A percentile compares a stretch with the other conserved stretches of the same genome.
Evolutionary conservation across 1,140 invertebrate species (phyloP).

Genomic region (Cephus cinctus): DNA sequence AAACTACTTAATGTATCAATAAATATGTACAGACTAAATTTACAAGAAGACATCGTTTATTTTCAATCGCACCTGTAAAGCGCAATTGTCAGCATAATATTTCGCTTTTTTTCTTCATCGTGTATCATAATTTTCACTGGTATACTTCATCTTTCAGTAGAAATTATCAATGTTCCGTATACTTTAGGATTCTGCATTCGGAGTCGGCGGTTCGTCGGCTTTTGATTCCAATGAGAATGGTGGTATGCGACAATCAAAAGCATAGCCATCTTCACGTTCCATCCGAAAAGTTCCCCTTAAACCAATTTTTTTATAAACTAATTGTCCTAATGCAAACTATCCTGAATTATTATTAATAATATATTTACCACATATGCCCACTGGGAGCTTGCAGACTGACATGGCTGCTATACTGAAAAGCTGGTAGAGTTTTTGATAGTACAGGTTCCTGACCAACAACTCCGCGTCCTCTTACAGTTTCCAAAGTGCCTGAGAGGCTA

Average conservation of each 20-base stretch:
- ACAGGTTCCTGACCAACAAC: conserved; percentile 96
- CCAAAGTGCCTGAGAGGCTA: conserved; percentile 89
- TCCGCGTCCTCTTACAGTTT: conserved; percentile 90
- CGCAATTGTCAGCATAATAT: no score
- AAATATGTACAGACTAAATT: no score
- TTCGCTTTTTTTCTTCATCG: no score
- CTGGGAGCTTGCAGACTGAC: conserved; percentile 95
- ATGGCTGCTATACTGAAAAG: conserved; percentile 97
- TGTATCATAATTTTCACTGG: no score
- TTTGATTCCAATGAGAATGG: conserved; percentile 95
- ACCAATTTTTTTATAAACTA: conserved; percentile 15
- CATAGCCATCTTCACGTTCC: conserved; percentile 93
- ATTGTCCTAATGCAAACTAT: not conserved
- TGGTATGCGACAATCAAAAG: conserved; percentile 95
- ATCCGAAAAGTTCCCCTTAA: conserved; percentile 92
- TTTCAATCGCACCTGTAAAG: no score
- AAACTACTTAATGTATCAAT: no score
- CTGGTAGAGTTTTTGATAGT: conserved; percentile 81
- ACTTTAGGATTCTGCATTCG: conserved; percentile 37
- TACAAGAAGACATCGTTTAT: no score
- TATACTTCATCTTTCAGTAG: no score
- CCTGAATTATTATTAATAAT: conserved; percentile 7
- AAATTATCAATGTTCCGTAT: conserved; percentile 1
- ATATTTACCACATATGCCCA: conserved; percentile 92
- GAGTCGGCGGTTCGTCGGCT: conserved; percentile 63